phyloP scores from a whole-genome alignment of 2,113 vertebrate genomes.

The Callopanchax toddi region DNA sequence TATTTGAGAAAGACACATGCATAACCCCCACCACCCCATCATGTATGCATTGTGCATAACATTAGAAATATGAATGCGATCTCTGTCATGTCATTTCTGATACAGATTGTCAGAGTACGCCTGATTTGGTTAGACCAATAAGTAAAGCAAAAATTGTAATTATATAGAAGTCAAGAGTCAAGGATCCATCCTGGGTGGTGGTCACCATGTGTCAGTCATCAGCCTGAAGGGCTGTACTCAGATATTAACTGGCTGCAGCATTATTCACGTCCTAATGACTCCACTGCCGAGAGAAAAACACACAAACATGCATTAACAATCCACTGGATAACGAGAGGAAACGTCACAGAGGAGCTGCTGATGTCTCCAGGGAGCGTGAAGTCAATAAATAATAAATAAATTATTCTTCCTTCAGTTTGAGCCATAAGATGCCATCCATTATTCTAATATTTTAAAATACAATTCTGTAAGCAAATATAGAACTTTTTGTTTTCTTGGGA shows the following conservation, averaged over 20 bases:
- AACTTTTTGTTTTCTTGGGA: neutral
- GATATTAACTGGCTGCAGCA: conserved; percentile 14
- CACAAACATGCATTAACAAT: conserved; percentile 11
- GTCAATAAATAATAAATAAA: neutral
- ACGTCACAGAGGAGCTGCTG: conserved; percentile 15
- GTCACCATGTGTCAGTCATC: conserved; percentile 38
- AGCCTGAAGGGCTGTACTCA: conserved; percentile 30
- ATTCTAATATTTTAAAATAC: neutral
- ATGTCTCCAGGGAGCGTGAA: conserved; percentile 1
- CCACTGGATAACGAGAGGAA: conserved; percentile 29
- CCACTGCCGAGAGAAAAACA: conserved; percentile 20
- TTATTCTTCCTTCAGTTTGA: conserved; percentile 12
- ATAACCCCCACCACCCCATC: neutral
- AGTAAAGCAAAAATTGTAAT: conserved; percentile 17
- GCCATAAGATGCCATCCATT: conserved; percentile 12
- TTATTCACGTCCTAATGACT: conserved; percentile 28
- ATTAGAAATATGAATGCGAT: neutral
- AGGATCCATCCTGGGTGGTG: conserved; percentile 26
- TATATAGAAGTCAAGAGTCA: conserved; percentile 24
- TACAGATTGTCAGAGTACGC: conserved; percentile 1
- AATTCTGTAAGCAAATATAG: neutral
- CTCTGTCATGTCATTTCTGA: conserved; percentile 16
- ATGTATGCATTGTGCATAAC: conserved; percentile 6
- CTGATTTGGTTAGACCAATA: conserved; percentile 20
- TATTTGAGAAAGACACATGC: conserved; percentile 28